Evolutionary conservation across 2,888 invertebrate species (phyloP), one percentile per base, ranked within the genome.

Genomic region (Drosophila sordidula): DNA sequence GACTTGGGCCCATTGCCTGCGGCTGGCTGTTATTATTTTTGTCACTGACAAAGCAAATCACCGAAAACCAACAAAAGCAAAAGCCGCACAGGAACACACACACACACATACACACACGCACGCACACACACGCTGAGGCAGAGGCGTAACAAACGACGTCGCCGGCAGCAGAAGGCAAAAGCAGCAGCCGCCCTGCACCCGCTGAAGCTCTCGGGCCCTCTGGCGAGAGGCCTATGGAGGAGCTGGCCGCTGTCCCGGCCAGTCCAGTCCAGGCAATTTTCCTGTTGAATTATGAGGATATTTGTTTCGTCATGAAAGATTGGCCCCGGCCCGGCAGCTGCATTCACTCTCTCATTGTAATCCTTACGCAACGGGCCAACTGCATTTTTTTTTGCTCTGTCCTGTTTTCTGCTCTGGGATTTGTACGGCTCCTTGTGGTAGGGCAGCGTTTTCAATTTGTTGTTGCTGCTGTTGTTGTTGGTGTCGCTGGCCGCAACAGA

Each of bases 211-310:
- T 39, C 51, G 18, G 38, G 66, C 46, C 44, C 65, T 56, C 38
- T 47, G 34, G 69, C 56, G 55, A 34, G 47, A 54, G 65, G 80
- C 65, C 80, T 57, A 59, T 36, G 46, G 14, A 52, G 66, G 52
- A 14, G 34, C 54, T 22, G 49, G 16, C 41, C 59, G 56, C 46
- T 22, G 62, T 39, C 47, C 52, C 12, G 47, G 42, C 52, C 63
- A 47, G 70, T 46, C 55, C 55, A 68, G 80, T 46, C 50, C 55
- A 68, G 80, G 85, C 87, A 85, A 89, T 87, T 87, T 87, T 82
- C 80, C 87, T 88, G 81, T 90, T 90, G 90, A 90, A 85, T 90
- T 90, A 90, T 90, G 89, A 81, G 88, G 89, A 89, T 89, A 89
- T 86, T 87, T 81, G 73, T 87, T 78, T 77, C 89, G 89, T 89